Conservation (phyloP, 2,113 vertebrate genomes). For the Colossoma macropomum region DNA sequence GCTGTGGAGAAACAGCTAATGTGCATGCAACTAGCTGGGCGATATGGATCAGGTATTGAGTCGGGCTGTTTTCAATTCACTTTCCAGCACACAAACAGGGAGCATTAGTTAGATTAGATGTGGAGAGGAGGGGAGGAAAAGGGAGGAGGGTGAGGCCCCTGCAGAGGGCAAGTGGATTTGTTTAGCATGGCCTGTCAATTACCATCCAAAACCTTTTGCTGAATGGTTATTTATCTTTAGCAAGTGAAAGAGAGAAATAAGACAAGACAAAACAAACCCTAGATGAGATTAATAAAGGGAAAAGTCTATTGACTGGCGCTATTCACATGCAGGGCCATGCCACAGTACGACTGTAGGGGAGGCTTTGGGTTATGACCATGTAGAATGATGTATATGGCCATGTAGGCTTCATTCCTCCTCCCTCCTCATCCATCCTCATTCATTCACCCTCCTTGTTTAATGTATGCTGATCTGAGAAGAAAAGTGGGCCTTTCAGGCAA, state of each 20-base stretch:
- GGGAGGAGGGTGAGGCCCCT: constrained; percentile 58
- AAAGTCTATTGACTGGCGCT: constrained; percentile 64
- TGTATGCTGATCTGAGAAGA: constrained; percentile 15
- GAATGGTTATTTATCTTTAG: constrained; percentile 73
- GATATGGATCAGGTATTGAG: constrained; percentile 84
- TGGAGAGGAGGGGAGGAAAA: constrained; percentile 56
- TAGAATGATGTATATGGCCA: constrained; percentile 32
- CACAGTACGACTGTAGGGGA: background rate
- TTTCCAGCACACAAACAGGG: constrained; percentile 80
- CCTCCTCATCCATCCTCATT: too few species aligned
- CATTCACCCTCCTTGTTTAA: too few species aligned
- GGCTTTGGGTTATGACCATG: constrained; percentile 31
- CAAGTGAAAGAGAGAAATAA: constrained; percentile 48
- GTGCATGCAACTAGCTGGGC: constrained; percentile 74
- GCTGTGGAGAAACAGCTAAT: constrained; percentile 82
- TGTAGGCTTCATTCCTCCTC: constrained; percentile 12
- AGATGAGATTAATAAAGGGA: constrained; percentile 74
- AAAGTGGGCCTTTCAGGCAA: constrained; percentile 8
- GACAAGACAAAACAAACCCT: constrained; percentile 69
- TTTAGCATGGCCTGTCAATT: constrained; percentile 84
- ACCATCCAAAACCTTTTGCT: constrained; percentile 76
- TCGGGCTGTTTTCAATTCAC: constrained; percentile 82
- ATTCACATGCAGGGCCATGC: constrained; percentile 42
- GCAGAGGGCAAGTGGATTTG: constrained; percentile 72
- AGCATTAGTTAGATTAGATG: constrained; percentile 83